Base-by-base conservation (phyloP, 2,888 invertebrate species). In the Amphiduros pacificus region DNA sequence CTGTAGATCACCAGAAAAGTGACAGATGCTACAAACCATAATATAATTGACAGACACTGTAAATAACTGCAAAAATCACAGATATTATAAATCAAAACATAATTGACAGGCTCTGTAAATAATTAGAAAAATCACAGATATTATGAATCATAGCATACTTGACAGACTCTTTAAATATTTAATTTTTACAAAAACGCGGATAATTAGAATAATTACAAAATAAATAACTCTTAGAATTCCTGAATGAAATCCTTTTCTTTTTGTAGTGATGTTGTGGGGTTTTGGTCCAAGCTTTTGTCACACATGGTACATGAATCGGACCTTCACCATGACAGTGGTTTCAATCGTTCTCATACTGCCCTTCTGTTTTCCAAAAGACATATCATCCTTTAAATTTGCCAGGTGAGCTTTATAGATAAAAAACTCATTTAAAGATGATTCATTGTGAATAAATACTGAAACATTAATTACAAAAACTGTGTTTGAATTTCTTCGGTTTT, bases 311-410 rank as follows among this genome's bases (percentile, higher is more conserved):
- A n/a, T 52, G 40, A 27, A 31, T 28, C 27, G 61, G 17, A 50
- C 27, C 20, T 64, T 61, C 54, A 55, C 55, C 2, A 22, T 61
- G 14, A 28, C 64, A 1, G 24, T 61, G 26, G 11, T 61, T 24
- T 40, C 61, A 2, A 56, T 61, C 6, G 27, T 64, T 14, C 44
- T 64, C 22, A 57, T 64, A 24, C 52, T 61, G 5, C 64, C 64
- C 14, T 40, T 64, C 3, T 62, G 64, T 51, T 62, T 57, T 17
- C 28, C 31, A 1, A 61, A 31, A 31, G 48, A 51, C 14, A 58
- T 58, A 17, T 49, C 31, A 1, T 24, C 28, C 26, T 58, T 58
- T 31, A 49, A 26, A 9, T 44, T 44, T 44, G 44, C 6, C 44
- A 44, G 44, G 44, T 44, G n/a, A 44, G 44, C 17, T 11, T 9